Base-by-base conservation (phyloP, 53 echinoderm and acorn worm species). In the Pentamera pediparva region DNA sequence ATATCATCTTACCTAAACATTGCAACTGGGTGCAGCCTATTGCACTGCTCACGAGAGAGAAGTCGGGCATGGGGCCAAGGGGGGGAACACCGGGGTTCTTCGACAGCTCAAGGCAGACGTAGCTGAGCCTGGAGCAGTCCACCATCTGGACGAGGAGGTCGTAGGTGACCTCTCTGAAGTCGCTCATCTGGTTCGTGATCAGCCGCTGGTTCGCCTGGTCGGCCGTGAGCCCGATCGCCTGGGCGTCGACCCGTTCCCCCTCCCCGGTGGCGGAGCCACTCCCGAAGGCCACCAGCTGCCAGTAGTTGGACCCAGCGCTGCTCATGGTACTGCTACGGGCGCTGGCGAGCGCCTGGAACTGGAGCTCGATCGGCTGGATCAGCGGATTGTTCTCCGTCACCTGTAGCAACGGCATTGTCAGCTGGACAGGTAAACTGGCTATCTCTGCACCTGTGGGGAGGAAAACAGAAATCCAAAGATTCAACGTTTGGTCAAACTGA, bases 231-330 rank as follows among this genome's bases (percentile, higher is more conserved):
- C 67, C 67, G 0, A 67, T 30, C 15, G 21, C 11, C 10, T 24
- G 11, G 0, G 28, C 27, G 18, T 13, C 47, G 26, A 67, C 21
- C 11, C 45, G 67, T 26, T 28, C 49, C 17, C 79, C 80, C 12
- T 39, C 75, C 24, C 94, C 90, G 22, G 39, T 72, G 12, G 76
- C 24, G 41, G 77, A 67, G 3, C 41, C 52, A 39, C 87, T 87
- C 43, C 78, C 82, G 53, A 82, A 94, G 39, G 80, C 79, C 6
- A 75, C 75, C 4, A 89, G 48, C 52, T 73, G 79, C 94, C 94
- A 94, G 13, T 89, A 86, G 45, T 89, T 72, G 1, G 27, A 22
- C 20, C 94, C 94, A 29, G 12, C 15, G 3, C 5, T 10, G 30
- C 41, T 41, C 67, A 67, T 67, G 26, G 41, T 67, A 18, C 22